Evolutionary conservation across 2,888 invertebrate genomes (phyloP).

Genomic region (Ditylenchus weischeri): DNA sequence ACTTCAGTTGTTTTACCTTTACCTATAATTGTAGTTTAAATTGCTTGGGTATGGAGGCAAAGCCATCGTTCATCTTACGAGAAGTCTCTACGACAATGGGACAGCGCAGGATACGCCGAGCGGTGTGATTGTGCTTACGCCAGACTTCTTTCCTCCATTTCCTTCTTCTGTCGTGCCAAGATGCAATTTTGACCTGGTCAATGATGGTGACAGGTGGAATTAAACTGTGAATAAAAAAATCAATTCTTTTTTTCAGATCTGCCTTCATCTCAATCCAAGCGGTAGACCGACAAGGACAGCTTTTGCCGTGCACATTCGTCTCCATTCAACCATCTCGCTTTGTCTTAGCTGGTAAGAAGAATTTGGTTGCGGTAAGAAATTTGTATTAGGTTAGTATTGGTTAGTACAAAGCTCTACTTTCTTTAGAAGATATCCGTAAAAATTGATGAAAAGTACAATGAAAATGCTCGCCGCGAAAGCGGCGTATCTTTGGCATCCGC

Average conservation of each 20-base stretch:
- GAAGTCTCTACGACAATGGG: background rate
- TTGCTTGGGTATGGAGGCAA: background rate
- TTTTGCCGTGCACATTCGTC: background rate
- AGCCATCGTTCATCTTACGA: background rate
- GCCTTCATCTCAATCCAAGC: slow-evolving; percentile 1
- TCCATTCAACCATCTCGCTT: slow-evolving; percentile 2
- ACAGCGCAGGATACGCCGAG: slow-evolving; percentile 3
- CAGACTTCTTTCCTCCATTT: slow-evolving; percentile 4
- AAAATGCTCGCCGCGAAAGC: slow-evolving; percentile 1
- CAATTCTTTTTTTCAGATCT: slow-evolving; percentile 1
- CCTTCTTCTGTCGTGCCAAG: background rate
- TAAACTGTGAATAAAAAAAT: background rate
- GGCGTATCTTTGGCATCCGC: background rate
- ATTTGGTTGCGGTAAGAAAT: background rate
- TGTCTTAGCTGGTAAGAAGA: slow-evolving; percentile 5
- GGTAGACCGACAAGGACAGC: background rate
- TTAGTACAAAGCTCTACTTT: background rate
- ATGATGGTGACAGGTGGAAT: background rate
- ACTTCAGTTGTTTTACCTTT: background rate
- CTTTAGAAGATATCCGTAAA: slow-evolving; percentile 1
- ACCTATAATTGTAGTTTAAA: background rate
- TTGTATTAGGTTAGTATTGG: background rate
- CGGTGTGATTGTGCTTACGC: background rate
- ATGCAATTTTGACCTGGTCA: background rate
- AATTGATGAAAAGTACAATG: background rate